Evolutionary conservation across 2,113 vertebrate species (phyloP).

Genomic region (Orthochromis malagaraziensis): DNA sequence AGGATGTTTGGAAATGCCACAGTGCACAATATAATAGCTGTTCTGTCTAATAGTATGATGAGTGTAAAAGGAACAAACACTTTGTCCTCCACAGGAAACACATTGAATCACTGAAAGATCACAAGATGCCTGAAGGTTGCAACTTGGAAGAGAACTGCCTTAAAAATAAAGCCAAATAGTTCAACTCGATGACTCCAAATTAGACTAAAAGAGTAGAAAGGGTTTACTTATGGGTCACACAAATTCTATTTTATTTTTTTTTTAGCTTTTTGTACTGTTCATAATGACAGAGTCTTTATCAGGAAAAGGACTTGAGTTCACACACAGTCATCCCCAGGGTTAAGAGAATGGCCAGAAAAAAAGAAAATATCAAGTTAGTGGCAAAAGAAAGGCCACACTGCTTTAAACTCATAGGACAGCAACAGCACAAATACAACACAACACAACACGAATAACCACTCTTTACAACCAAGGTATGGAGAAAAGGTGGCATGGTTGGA

Average conservation of each 20-base stretch:
- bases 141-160: background rate
- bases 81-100: conserved; percentile 7
- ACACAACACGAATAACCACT: background rate
- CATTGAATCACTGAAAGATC: conserved; percentile 22
- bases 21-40: background rate
- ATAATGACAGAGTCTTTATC: background rate
- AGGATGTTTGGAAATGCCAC: background rate
- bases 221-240: background rate
- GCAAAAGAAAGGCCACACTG: background rate
- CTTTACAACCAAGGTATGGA: background rate
- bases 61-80: conserved; percentile 28
- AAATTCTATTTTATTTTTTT: background rate
- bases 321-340: background rate
- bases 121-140: conserved; percentile 34
- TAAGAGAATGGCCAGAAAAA: background rate
- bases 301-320: background rate
- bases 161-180: background rate
- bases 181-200: background rate
- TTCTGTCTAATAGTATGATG: background rate
- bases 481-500: background rate
- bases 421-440: background rate
- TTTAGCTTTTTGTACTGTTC: background rate
- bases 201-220: rapidly evolving
- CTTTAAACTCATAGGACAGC: background rate
- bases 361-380: background rate